Conservation (phyloP, 2,797 vertebrate genomes). For the Rhinella marina region DNA sequence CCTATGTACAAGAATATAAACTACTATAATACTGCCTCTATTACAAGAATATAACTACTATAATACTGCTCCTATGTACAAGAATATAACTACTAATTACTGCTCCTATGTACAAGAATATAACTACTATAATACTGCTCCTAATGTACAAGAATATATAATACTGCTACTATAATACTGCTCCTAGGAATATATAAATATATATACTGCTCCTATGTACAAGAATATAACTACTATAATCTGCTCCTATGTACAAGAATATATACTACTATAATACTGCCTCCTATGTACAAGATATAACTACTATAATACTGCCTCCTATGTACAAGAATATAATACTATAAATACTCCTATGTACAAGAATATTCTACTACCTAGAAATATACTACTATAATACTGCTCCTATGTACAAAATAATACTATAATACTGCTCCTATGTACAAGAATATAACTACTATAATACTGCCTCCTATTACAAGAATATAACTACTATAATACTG, state of each 20-base stretch:
- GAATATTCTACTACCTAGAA: too few species aligned
- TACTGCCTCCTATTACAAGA: neutral
- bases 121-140: neutral
- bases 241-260: neutral
- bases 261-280: too few species aligned
- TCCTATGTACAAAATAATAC: neutral
- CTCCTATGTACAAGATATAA: too few species aligned
- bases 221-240: slow-evolving; percentile 7
- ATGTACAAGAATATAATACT: too few species aligned
- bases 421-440: slow-evolving; percentile 10
- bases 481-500: neutral
- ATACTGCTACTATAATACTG: slow-evolving; percentile 6
- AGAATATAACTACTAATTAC: slow-evolving; percentile 1
- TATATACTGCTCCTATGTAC: slow-evolving; percentile 3
- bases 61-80: slow-evolving; percentile 1
- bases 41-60: slow-evolving; percentile 1
- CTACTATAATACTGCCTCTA: neutral
- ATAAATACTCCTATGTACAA: neutral
- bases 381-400: neutral
- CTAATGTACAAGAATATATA: neutral
- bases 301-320: too few species aligned
- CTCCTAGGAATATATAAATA: neutral
- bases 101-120: neutral
- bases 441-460: slow-evolving; percentile 43
- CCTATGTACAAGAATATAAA: neutral